Percentiles rank a stretch among this genome's conserved stretches.
These are phyloP conservation scores for Apotomis betuletana DNA, from an alignment of 2,888 invertebrate genomes.

Conservation along the genomic window DNA sequence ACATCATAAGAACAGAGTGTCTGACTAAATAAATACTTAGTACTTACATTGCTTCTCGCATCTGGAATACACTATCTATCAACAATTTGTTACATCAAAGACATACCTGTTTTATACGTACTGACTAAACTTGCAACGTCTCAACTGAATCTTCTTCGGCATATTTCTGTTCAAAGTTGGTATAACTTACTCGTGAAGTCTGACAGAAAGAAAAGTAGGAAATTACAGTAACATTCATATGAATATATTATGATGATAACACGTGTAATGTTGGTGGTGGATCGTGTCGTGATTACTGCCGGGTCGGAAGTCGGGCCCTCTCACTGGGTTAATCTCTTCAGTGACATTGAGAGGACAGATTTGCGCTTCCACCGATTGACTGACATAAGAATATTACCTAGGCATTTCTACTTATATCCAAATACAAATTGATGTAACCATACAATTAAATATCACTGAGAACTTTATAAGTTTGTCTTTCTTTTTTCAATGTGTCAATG, in stretches of 20 bases:
- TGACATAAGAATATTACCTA: constrained; percentile 58
- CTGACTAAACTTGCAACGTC: too few species aligned
- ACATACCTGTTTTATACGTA: too few species aligned
- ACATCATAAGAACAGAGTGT: constrained; percentile 18
- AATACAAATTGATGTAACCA: too few species aligned
- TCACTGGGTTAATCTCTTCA: constrained; percentile 58
- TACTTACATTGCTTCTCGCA: neutral
- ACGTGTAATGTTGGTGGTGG: neutral
- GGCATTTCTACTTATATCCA: neutral
- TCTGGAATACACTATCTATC: neutral
- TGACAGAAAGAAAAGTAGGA: neutral
- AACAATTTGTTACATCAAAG: neutral
- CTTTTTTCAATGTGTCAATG: too few species aligned
- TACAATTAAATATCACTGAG: too few species aligned
- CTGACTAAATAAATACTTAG: neutral
- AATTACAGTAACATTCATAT: neutral
- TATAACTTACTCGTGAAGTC: neutral
- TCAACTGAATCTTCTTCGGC: too few species aligned
- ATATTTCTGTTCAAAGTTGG: neutral
- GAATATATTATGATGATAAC: neutral
- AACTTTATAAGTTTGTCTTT: too few species aligned
- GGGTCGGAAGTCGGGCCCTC: constrained; percentile 55
- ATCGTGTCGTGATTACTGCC: constrained; percentile 36
- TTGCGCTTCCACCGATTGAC: constrained; percentile 54
- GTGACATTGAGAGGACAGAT: constrained; percentile 61